These are phyloP conservation scores for Sesia bembeciformis DNA, from an alignment of 2,888 invertebrate species.

Conservation along the genomic window DNA sequence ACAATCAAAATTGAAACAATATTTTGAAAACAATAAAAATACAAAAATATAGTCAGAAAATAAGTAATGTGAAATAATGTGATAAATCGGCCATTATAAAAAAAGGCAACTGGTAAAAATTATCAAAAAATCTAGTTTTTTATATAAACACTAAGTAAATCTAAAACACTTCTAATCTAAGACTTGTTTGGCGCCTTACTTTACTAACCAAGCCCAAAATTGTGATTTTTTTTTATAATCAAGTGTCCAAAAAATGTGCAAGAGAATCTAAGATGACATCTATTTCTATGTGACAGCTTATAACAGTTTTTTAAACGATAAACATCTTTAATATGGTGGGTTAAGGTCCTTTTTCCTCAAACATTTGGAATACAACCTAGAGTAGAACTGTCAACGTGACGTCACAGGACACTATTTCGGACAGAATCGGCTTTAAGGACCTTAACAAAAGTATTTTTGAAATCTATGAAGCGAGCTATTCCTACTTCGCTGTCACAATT, in stretches of 20 bases:
- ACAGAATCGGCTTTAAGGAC: no score
- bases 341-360: no score
- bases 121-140: not conserved
- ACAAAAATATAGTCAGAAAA: no score
- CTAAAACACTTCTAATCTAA: slow-evolving; percentile 10
- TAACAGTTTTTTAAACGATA: not conserved
- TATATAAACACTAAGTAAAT: not conserved
- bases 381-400: no score
- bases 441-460: no score
- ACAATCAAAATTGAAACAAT: no score
- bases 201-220: slow-evolving; percentile 13
- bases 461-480: no score
- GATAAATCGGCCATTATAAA: not conserved
- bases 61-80: not conserved
- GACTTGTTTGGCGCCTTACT: slow-evolving; percentile 28
- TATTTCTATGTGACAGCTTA: not conserved
- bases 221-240: not conserved
- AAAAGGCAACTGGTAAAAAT: not conserved
- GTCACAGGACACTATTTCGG: no score
- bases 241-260: not conserved
- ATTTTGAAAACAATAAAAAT: no score
- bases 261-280: not conserved
- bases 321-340: not conserved
- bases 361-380: no score
- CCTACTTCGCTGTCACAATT: no score